Percentiles rank a stretch among this genome's conserved stretches.
These are phyloP conservation scores for Cabera pusaria DNA, from an alignment of 2,888 invertebrate species.

Conservation along the genomic window DNA sequence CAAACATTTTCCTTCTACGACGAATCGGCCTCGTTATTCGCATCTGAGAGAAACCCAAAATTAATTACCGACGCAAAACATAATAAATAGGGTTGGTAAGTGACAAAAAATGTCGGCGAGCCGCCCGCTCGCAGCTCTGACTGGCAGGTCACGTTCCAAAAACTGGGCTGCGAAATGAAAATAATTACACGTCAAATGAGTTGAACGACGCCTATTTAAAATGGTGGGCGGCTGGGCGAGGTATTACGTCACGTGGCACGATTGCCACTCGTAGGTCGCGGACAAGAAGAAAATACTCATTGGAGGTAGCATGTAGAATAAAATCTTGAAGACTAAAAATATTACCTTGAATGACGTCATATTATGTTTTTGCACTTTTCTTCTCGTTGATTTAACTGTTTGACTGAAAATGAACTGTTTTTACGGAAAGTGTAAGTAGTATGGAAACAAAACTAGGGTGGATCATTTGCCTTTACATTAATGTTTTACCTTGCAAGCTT, in stretches of 20 bases:
- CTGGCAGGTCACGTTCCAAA: conserved; percentile 47
- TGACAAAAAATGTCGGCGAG: conserved; percentile 51
- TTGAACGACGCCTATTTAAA: conserved; percentile 70
- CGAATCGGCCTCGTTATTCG: conserved; percentile 30
- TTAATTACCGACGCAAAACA: conserved; percentile 56
- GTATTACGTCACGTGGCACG: conserved; percentile 46
- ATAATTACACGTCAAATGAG: conserved; percentile 73
- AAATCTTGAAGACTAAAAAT: too few relatives aligned
- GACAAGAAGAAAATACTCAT: too few relatives aligned
- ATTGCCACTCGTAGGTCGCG: conserved; percentile 41
- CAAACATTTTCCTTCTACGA: conserved; percentile 11
- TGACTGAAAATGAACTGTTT: too few relatives aligned
- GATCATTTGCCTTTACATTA: too few relatives aligned
- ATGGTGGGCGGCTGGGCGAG: conserved; percentile 42
- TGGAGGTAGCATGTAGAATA: too few relatives aligned
- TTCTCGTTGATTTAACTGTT: too few relatives aligned
- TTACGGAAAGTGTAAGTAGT: too few relatives aligned
- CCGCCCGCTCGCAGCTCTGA: conserved; percentile 27
- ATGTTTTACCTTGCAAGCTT: too few relatives aligned
- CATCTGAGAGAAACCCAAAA: conserved; percentile 42
- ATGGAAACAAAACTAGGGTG: too few relatives aligned
- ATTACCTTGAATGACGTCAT: too few relatives aligned
- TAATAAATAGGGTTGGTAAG: conserved; percentile 53
- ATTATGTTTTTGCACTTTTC: too few relatives aligned
- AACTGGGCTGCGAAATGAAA: conserved; percentile 62